Conservation (phyloP, 2,113 vertebrate species). For the Neoarius graeffei region DNA sequence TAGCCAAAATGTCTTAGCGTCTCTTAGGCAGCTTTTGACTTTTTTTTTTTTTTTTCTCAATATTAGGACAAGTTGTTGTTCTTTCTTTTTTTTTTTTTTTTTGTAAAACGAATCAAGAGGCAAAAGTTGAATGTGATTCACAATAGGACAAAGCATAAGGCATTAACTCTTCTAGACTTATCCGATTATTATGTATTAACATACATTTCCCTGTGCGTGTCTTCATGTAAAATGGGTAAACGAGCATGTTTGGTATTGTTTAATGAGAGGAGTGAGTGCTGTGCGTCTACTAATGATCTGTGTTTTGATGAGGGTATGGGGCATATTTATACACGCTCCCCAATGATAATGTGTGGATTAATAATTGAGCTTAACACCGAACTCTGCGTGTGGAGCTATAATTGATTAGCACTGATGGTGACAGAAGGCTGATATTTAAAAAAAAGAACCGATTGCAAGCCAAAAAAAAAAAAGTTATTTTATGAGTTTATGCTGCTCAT, state of each 20-base stretch:
- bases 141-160: constrained; percentile 37
- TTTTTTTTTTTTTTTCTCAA: neutral
- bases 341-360: neutral
- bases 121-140: constrained; percentile 28
- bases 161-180: constrained; percentile 33
- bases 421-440: neutral
- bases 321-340: neutral
- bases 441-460: neutral
- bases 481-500: neutral
- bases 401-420: neutral
- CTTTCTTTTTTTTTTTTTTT: neutral
- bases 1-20: constrained; percentile 44
- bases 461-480: constrained; percentile 3
- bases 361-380: neutral
- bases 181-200: neutral
- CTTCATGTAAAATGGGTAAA: neutral
- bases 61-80: constrained; percentile 19
- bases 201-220: neutral
- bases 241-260: neutral
- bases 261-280: neutral
- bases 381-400: neutral
- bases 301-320: neutral
- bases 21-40: constrained; percentile 22
- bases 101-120: neutral
- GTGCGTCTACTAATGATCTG: neutral